These are phyloP conservation scores for Brienomyrus longianalis DNA, from an alignment of 2,113 vertebrate species.

Conservation along the genomic window DNA sequence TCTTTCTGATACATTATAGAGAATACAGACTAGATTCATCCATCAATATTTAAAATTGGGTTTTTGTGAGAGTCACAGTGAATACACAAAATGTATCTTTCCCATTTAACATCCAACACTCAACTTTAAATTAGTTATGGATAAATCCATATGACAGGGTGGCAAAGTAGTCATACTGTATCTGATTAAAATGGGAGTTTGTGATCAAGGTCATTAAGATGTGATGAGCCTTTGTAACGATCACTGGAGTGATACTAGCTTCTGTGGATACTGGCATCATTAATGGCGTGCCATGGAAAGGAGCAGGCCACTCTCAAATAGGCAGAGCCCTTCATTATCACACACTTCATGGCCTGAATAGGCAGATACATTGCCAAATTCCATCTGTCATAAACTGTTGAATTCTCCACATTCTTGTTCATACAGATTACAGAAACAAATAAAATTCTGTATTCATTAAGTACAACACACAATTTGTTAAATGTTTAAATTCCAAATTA, in stretches of 20 bases:
- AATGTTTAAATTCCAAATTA: not conserved
- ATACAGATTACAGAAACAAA: not conserved
- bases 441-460: not conserved
- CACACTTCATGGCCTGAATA: not conserved
- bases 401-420: not conserved
- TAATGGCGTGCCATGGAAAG: not conserved
- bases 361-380: not conserved
- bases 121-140: conserved; percentile 34
- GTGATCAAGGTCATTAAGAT: conserved; percentile 57
- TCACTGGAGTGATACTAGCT: conserved; percentile 39
- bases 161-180: not conserved
- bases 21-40: not conserved
- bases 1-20: not conserved
- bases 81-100: conserved; percentile 26
- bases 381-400: not conserved
- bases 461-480: not conserved
- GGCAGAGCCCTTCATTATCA: not conserved
- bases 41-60: not conserved
- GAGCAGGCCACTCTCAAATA: not conserved
- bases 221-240: conserved; percentile 48
- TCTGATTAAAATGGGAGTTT: conserved; percentile 29
- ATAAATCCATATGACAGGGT: conserved; percentile 26
- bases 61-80: not conserved
- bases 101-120: conserved; percentile 47
- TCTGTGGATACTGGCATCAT: not conserved